phyloP scores from a whole-genome alignment of 2,113 vertebrate genomes.

The Sciurus niger region DNA sequence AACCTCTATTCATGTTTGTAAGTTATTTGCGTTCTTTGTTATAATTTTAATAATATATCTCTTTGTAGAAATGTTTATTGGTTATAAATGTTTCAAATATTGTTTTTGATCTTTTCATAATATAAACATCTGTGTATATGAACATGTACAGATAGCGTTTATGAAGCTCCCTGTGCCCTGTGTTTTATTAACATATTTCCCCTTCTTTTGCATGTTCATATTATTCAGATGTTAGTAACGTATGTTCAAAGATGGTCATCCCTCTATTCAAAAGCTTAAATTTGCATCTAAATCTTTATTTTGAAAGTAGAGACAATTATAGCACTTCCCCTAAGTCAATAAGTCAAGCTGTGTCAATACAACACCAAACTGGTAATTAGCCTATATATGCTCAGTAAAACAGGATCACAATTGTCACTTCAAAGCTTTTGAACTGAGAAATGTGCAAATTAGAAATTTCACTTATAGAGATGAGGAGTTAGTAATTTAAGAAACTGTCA shows the following conservation, averaged over 20 bases:
- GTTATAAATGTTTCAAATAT: background rate
- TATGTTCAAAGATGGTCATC: background rate
- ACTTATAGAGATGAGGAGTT: background rate
- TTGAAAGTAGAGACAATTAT: background rate
- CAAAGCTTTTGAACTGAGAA: background rate
- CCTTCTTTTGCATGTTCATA: background rate
- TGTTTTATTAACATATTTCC: background rate
- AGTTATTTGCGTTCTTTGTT: background rate
- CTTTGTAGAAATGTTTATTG: background rate
- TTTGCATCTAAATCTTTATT: background rate
- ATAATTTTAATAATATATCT: background rate
- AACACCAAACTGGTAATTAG: background rate
- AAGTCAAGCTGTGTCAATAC: background rate
- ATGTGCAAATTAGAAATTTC: background rate
- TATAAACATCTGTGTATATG: background rate
- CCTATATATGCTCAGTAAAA: background rate
- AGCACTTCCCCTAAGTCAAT: background rate
- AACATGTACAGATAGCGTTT: background rate
- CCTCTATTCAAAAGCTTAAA: background rate
- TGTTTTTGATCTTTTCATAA: background rate
- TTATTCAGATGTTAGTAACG: background rate
- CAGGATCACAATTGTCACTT: background rate
- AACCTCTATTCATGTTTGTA: background rate
- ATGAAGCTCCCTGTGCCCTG: rapidly evolving
- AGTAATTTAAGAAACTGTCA: background rate